Conservation (phyloP, 1,140 invertebrate species). For the Cotesia typhae region DNA sequence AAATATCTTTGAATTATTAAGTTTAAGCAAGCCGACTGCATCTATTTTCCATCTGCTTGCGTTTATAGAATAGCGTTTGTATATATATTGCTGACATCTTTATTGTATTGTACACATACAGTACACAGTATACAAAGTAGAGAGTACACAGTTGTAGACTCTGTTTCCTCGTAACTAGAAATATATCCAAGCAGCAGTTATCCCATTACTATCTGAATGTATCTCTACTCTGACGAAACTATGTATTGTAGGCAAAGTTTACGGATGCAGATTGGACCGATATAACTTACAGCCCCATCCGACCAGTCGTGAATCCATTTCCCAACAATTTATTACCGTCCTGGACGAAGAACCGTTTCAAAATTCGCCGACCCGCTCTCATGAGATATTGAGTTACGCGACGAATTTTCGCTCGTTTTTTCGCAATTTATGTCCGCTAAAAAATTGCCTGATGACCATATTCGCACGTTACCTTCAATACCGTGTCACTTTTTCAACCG, state of each 20-base stretch:
- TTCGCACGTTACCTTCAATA: neutral
- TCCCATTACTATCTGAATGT: conserved; percentile 22
- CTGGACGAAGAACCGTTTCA: conserved; percentile 28
- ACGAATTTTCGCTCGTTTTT: conserved; percentile 27
- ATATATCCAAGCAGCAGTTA: conserved; percentile 23
- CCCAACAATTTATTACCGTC: conserved; percentile 35
- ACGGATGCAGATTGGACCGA: conserved; percentile 42
- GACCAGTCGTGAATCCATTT: conserved; percentile 38
- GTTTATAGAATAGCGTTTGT: conserved; percentile 15
- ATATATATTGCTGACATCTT: neutral
- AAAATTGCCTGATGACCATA: conserved; percentile 27
- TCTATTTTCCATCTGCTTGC: conserved; percentile 28
- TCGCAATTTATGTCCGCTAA: conserved; percentile 17
- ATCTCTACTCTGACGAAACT: conserved; percentile 40
- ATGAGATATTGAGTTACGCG: conserved; percentile 32
- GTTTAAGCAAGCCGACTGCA: neutral
- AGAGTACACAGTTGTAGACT: neutral
- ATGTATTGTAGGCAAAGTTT: conserved; percentile 43
- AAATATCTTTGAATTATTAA: conserved; percentile 10
- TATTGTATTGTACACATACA: conserved; percentile 3
- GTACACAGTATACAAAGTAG: neutral
- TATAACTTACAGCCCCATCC: conserved; percentile 39
- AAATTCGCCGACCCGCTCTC: conserved; percentile 28
- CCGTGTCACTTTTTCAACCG: neutral
- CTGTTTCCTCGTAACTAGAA: conserved; percentile 33